These are phyloP conservation scores for Drosophila meridiana DNA, from an alignment of 2,888 invertebrate species.

Conservation along the genomic window DNA sequence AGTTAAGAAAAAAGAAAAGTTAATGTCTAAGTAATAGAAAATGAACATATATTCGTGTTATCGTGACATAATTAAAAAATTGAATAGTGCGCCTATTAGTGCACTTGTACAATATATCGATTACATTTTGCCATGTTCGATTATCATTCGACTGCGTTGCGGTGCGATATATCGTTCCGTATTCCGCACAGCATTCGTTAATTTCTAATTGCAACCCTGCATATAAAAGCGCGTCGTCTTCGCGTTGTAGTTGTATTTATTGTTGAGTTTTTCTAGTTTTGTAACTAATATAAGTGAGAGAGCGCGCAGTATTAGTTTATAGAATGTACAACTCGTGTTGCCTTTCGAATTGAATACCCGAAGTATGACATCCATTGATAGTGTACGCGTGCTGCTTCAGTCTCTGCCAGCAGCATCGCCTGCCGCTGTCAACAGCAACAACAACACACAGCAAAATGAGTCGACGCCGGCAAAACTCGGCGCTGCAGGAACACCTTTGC, in stretches of 20 bases:
- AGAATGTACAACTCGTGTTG: conserved; percentile 51
- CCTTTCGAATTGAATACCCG: conserved; percentile 23
- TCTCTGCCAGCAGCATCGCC: conserved; percentile 69
- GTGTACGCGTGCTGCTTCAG: conserved; percentile 65
- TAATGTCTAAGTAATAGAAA: too few species aligned
- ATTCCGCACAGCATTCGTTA: background rate
- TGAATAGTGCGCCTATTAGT: background rate
- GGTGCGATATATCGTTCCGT: conserved; percentile 6
- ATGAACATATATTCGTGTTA: too few species aligned
- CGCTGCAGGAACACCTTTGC: conserved; percentile 56
- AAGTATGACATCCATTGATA: conserved; percentile 64
- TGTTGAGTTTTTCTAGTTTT: conserved; percentile 63
- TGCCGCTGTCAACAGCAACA: conserved; percentile 42
- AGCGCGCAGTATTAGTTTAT: conserved; percentile 34
- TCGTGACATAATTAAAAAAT: background rate
- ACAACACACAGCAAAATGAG: conserved; percentile 40
- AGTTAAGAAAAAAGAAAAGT: too few species aligned
- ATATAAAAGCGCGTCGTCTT: conserved; percentile 64
- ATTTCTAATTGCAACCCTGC: conserved; percentile 40
- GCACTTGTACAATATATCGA: conserved; percentile 10
- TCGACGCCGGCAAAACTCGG: conserved; percentile 65
- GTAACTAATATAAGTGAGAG: conserved; percentile 50
- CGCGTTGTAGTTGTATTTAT: conserved; percentile 65
- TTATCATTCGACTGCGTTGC: background rate
- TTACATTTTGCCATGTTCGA: background rate